Base-by-base conservation (phyloP, 2,797 vertebrate species). In the Cossypha caffra region DNA sequence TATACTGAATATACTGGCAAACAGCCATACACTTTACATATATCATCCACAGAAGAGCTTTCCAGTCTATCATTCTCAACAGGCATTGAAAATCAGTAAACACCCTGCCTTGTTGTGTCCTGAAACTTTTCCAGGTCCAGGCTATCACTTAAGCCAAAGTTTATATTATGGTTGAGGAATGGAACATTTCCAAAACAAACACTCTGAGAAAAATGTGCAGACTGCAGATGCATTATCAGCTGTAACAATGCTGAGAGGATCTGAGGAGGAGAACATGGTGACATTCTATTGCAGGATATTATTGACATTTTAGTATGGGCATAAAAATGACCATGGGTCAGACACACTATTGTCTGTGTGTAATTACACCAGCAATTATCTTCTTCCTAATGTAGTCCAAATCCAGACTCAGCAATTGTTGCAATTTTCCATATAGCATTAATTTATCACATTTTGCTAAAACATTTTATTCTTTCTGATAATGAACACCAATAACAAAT, bases 111-210 rank as follows among this genome's bases (percentile, higher is more conserved):
- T 35, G 3, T 38, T 61, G 33, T 52, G 54, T 50, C 40, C 92
- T 71, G 48, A 96, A 92, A 91, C 64, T 67, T 67, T 89, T 85
- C 84, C 88, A 91, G 85, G 66, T 63, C 71, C 63, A 73, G 81
- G 29, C 90, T 92, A 54, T 63, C 74, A 59, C 83, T 94, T 88
- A 58, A 5, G 9, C 58, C 21, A 31, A 95, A 88, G 93, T 88
- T 88, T 82, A 89, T 63, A 29, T 18, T 40, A 67, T 67, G 42
- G 72, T 1, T 89, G 71, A 79, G 38, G 59, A 95, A 91, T 20
- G 55, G 80, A 94, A 90, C 29, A 37, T 73, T 94, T 87, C 88
- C 88, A 86, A 92, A 90, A 86, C 43, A 94, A 94, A 78, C 43
- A 80, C 28, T 63, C 61, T 43, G 79, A 83, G 68, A 72, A 95